These are phyloP conservation scores for Leptodactylus fuscus DNA, from an alignment of 2,113 vertebrate genomes.

Conservation along the genomic window DNA sequence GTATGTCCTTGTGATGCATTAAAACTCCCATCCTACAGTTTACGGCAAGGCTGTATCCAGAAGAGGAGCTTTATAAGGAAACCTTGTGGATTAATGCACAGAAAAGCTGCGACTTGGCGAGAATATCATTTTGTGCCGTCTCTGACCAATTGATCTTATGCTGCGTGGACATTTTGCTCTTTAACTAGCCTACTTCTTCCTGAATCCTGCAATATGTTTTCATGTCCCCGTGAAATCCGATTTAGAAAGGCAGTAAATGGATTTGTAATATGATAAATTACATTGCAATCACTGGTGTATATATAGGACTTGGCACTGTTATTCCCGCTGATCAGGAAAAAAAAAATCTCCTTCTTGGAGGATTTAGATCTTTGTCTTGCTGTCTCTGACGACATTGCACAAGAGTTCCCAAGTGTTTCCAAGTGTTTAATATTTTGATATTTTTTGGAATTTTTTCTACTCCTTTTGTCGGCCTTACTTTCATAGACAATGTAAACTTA, in stretches of 20 bases:
- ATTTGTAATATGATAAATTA: constrained; percentile 58
- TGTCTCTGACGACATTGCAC: background rate
- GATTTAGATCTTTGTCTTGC: background rate
- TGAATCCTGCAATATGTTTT: constrained; percentile 53
- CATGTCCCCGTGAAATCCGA: constrained; percentile 48
- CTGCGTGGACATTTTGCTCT: constrained; percentile 53
- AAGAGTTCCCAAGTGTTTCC: background rate
- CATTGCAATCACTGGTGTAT: constrained; percentile 54
- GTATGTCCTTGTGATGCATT: background rate
- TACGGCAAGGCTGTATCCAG: background rate
- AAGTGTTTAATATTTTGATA: background rate
- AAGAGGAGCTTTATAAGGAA: background rate
- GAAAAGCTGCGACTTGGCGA: constrained; percentile 33
- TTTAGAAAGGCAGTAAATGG: constrained; percentile 54
- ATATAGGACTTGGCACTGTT: constrained; percentile 47
- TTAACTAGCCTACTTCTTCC: constrained; percentile 35
- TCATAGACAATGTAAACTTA: no score
- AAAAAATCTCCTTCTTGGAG: background rate
- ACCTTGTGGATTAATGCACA: background rate
- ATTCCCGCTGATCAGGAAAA: constrained; percentile 23
- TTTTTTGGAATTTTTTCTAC: background rate
- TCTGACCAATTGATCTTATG: constrained; percentile 56
- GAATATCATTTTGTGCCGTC: constrained; percentile 34
- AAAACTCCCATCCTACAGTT: background rate
- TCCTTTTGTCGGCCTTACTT: no score